Percentiles rank a stretch among this genome's conserved stretches.
Conservation (phyloP, 2,113 vertebrate species). For the Pyxicephalus adspersus region DNA sequence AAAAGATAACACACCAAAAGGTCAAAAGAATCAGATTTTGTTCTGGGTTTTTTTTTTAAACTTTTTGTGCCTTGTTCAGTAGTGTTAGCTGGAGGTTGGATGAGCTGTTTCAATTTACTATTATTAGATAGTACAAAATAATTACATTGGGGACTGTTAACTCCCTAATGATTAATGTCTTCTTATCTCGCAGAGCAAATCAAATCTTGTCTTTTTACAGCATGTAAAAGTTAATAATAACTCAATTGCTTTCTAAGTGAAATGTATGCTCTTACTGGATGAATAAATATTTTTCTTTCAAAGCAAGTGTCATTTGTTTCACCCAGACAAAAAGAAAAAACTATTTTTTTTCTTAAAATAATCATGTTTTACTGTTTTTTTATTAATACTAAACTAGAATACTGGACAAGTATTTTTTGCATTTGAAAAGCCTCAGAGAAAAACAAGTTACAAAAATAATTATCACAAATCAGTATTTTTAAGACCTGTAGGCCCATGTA, state of each 20-base stretch:
- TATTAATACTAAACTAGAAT: no score
- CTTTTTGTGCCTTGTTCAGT: not conserved
- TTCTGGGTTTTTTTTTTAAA: conserved; percentile 26
- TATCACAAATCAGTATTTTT: no score
- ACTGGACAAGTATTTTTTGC: no score
- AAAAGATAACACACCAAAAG: conserved; percentile 53
- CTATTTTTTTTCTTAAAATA: no score
- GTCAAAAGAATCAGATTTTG: conserved; percentile 38
- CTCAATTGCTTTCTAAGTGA: not conserved
- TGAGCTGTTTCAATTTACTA: conserved; percentile 15
- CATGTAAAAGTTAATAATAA: not conserved
- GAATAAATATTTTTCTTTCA: no score
- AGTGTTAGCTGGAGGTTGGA: conserved; percentile 23
- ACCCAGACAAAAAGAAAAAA: no score
- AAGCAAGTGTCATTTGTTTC: no score
- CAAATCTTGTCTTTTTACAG: conserved; percentile 16
- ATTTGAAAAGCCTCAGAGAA: no score
- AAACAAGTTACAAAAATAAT: no score
- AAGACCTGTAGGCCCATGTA: no score
- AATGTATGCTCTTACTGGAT: no score
- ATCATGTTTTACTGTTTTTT: no score
- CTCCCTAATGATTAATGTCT: conserved; percentile 32
- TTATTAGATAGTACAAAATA: conserved; percentile 24
- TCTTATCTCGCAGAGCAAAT: not conserved
- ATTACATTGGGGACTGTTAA: conserved; percentile 16